phyloP scores from a whole-genome alignment of 2,888 invertebrate genomes.

The Hirtodrosophila alboralis region DNA sequence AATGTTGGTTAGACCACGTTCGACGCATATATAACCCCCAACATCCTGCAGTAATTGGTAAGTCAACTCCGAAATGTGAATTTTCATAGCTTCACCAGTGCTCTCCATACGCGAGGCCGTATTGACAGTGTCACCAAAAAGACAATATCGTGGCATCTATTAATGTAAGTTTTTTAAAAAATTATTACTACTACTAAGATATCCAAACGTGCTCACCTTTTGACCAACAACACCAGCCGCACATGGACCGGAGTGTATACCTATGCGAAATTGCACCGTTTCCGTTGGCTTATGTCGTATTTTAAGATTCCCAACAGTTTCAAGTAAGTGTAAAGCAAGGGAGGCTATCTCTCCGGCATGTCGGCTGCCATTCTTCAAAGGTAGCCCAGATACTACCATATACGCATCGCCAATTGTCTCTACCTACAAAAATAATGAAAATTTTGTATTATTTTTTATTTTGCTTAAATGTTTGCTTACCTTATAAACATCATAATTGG shows the following conservation, averaged over 20 bases:
- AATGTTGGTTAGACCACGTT: conserved; percentile 89
- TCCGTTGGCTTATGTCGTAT: conserved; percentile 88
- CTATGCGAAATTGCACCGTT: conserved; percentile 89
- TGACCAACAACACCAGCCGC: conserved; percentile 93
- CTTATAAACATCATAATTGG: conserved; percentile 94
- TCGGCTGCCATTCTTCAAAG: conserved; percentile 88
- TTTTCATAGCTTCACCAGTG: conserved; percentile 89
- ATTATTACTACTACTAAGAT: not conserved
- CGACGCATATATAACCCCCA: conserved; percentile 90
- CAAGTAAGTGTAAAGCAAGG: conserved; percentile 89
- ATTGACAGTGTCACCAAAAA: conserved; percentile 93
- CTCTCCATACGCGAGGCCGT: conserved; percentile 92
- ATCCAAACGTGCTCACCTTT: conserved; percentile 64
- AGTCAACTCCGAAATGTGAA: conserved; percentile 91
- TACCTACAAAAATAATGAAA: conserved; percentile 83
- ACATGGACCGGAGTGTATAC: conserved; percentile 89
- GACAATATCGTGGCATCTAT: conserved; percentile 92
- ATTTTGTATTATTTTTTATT: too few relatives aligned
- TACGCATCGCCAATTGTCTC: conserved; percentile 94
- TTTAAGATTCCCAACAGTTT: conserved; percentile 88
- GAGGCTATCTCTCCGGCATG: conserved; percentile 93
- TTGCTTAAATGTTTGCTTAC: conserved; percentile 79
- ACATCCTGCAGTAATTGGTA: conserved; percentile 88
- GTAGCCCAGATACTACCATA: conserved; percentile 92
- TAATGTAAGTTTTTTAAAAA: not conserved